A percentile compares a stretch with the other conserved stretches of the same genome.
These are phyloP conservation scores for Proteles cristata DNA, from an alignment of 2,113 vertebrate species.

Conservation along the genomic window DNA sequence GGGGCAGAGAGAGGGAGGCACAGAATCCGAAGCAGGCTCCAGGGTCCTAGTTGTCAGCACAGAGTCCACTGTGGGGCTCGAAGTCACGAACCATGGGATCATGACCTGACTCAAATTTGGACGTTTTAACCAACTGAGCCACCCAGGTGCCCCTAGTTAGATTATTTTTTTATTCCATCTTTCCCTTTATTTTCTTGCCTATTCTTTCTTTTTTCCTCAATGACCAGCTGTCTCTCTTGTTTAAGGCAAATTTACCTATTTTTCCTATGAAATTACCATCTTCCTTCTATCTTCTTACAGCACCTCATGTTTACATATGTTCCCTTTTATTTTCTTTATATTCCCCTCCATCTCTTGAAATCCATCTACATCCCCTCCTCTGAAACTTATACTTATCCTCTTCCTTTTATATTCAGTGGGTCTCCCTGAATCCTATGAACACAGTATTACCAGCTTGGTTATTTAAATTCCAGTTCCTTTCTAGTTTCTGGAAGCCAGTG, in stretches of 20 bases:
- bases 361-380: neutral
- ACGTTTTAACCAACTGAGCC: too few relatives aligned
- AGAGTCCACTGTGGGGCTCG: too few relatives aligned
- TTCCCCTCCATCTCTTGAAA: neutral
- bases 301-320: neutral
- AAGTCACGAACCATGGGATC: too few relatives aligned
- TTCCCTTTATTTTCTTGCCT: neutral
- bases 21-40: too few relatives aligned
- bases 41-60: too few relatives aligned
- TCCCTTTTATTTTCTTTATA: neutral
- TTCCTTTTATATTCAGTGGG: neutral
- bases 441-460: neutral
- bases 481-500: neutral
- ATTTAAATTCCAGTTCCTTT: neutral
- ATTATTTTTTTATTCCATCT: neutral
- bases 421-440: neutral
- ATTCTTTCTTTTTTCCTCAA: neutral
- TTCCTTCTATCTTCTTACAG: neutral
- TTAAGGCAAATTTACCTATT: neutral
- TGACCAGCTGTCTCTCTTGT: neutral
- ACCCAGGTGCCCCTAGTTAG: neutral
- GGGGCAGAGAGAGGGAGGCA: too few relatives aligned
- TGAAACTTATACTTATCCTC: neutral
- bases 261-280: neutral
- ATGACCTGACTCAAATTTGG: too few relatives aligned